Conservation (phyloP, 2,797 vertebrate genomes). For the Margarornis squamiger region DNA sequence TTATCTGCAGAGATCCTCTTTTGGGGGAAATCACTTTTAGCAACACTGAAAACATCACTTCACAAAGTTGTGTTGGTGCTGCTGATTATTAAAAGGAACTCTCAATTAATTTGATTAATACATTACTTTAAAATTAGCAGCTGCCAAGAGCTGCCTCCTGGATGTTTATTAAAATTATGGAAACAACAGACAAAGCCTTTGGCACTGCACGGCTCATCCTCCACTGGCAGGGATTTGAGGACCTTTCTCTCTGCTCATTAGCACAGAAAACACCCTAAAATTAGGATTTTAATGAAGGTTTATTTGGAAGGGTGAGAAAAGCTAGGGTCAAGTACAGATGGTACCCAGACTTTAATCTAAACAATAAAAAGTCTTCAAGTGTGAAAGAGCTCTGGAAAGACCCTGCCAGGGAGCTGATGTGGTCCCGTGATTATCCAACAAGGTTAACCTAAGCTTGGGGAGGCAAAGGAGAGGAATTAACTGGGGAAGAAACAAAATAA, state of each 20-base stretch:
- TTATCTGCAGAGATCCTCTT: constrained; percentile 47
- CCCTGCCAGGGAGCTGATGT: neutral
- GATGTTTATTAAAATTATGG: neutral
- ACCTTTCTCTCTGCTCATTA: neutral
- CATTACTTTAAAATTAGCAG: neutral
- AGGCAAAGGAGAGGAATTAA: neutral
- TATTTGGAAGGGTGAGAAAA: neutral
- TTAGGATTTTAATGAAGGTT: rapidly evolving
- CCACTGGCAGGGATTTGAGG: neutral
- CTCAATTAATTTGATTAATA: constrained; percentile 51
- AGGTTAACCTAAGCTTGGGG: neutral
- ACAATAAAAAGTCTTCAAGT: neutral
- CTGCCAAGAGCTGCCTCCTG: constrained; percentile 14
- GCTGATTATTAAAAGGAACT: constrained; percentile 40
- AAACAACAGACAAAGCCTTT: neutral
- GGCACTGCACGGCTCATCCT: neutral
- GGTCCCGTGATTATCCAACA: neutral
- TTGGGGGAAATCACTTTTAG: neutral
- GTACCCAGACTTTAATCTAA: rapidly evolving
- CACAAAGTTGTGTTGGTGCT: neutral
- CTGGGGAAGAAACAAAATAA: neutral
- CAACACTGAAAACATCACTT: neutral
- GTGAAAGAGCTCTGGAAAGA: neutral
- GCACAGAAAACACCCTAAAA: neutral
- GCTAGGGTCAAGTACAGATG: neutral